Percentiles rank a stretch among this genome's conserved stretches.
These are phyloP conservation scores for Erynnis tages DNA, from an alignment of 2,888 invertebrate species.

Conservation along the genomic window DNA sequence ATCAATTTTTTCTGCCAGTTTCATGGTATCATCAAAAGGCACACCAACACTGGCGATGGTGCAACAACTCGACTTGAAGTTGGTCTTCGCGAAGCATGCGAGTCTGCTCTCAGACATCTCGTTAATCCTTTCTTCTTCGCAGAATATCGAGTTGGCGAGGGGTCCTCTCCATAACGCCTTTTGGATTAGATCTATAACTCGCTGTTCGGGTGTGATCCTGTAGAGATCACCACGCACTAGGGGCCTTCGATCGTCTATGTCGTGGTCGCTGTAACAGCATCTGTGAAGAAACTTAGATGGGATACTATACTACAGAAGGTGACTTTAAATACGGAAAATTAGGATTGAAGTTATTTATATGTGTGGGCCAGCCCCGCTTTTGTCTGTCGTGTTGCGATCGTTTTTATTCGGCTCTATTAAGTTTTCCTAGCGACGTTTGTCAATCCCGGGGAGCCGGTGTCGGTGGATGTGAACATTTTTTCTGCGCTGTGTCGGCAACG, in stretches of 20 bases:
- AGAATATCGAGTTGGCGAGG: constrained; percentile 59
- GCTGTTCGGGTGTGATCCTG: constrained; percentile 48
- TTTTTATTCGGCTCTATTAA: too few species aligned
- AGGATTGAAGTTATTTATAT: too few species aligned
- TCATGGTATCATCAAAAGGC: constrained; percentile 59
- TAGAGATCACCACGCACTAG: constrained; percentile 50
- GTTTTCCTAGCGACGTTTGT: too few species aligned
- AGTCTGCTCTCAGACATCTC: constrained; percentile 44
- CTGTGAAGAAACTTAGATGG: constrained; percentile 40
- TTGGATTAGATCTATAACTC: constrained; percentile 60
- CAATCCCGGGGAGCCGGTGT: too few species aligned
- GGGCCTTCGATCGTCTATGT: constrained; percentile 49
- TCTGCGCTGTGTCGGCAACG: too few species aligned
- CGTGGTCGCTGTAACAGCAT: constrained; percentile 55
- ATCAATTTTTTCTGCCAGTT: constrained; percentile 49
- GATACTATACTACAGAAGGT: not conserved
- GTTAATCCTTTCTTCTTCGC: constrained; percentile 47
- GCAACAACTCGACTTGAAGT: constrained; percentile 51
- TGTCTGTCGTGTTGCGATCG: too few species aligned
- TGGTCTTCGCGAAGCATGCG: constrained; percentile 38
- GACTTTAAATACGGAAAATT: too few species aligned
- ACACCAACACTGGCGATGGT: constrained; percentile 57
- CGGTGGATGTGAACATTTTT: too few species aligned
- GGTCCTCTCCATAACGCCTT: constrained; percentile 59
- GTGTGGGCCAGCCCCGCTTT: too few species aligned